Evolutionary conservation across 2,888 invertebrate genomes (phyloP), one percentile per base, ranked within the genome.

Genomic region (Tiliacea aurago): DNA sequence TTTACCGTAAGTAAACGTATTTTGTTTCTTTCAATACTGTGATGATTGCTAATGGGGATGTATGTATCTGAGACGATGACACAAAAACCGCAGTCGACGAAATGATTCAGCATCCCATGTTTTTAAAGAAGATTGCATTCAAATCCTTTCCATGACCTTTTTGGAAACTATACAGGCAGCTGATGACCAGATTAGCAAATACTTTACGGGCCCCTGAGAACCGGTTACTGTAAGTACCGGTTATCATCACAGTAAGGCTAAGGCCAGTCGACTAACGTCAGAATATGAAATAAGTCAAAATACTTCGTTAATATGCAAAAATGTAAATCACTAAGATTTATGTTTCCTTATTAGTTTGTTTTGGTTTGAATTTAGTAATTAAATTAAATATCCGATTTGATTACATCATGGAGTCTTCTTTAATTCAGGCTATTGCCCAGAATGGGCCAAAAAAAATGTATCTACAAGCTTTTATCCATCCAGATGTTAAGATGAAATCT

Each of bases 271-370:
- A 33, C 61, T 45, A 53, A 53, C 33, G 28, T 4, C 9, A 51
- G 56, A 67, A 41, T 28, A 62, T n/a, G 23, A 68, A 43, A 64
- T 53, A 13, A 47, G 9, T 28, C 0, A 76, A 76, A 62, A 47
- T 7, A 23, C 13, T 56, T 51, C n/a, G 43, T 64, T 37, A 77
- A 10, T 82, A 81, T 33, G 66, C 65, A 68, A 59, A 68, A 53
- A 67, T 78, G 33, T 37, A 53, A 62, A 75, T 59, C 11, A 59
- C 7, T 20, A 74, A 81, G 58, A 55, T 67, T 66, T 23, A 41
- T 55, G 53, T 71, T 80, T 80, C 79, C 79, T 80, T 78, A 80
- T 78, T 65, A 33, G 28, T 58, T 51, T 58, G 65, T 78, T 70
- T 66, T 67, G 41, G 6, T 66, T 67, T 68, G 13, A n/a, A 53